Base-by-base conservation (phyloP, 2,113 vertebrate genomes). In the Dicerorhinus sumatrensis region DNA sequence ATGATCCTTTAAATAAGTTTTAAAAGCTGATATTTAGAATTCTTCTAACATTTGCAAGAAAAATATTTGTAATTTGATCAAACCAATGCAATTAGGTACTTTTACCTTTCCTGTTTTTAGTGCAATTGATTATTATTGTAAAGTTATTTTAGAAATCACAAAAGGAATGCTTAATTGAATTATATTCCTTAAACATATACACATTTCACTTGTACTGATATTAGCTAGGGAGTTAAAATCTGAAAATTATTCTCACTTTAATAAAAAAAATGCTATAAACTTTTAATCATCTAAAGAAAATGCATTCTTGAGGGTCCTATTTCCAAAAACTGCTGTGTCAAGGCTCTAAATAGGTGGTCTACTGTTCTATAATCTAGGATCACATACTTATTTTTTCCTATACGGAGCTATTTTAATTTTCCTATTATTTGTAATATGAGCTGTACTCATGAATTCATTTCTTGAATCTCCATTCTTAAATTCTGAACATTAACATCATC, bases 251-350 rank as follows among this genome's bases (percentile, higher is more conserved):
- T 73, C 21, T 77, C 36, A 25, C 60, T 20, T 79, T 72, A 8
- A 48, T 46, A 20, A 63, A 60, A 79, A 79, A 60, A 89, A 82
- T 81, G 60, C 17, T 86, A 42, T 58, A 80, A 81, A 54, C 60
- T 80, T 85, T 72, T 69, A 81, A 77, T 58, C 20, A 86, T 62
- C 17, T 86, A 81, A 92, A 89, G 10, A 85, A 96, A 96, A 94
- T 84, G 12, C 12, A 39, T 70, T 23, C 21, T 36, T 93, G 27
- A 65, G 17, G 42, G 12, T 58, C 8, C 6, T 54, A 51, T 80
- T 92, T 86, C 54, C 51, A 85, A 94, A 94, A 70, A 42, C 21
- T 42, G 13, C 39, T 83, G 8, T 12, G 31, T 63, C 13, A 67
- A 91, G 36, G 13, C 39, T 91, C 48, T 46, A 96, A 94, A 58